Evolutionary conservation across 2,113 vertebrate species (phyloP).

Genomic region (Corvus cornix): DNA sequence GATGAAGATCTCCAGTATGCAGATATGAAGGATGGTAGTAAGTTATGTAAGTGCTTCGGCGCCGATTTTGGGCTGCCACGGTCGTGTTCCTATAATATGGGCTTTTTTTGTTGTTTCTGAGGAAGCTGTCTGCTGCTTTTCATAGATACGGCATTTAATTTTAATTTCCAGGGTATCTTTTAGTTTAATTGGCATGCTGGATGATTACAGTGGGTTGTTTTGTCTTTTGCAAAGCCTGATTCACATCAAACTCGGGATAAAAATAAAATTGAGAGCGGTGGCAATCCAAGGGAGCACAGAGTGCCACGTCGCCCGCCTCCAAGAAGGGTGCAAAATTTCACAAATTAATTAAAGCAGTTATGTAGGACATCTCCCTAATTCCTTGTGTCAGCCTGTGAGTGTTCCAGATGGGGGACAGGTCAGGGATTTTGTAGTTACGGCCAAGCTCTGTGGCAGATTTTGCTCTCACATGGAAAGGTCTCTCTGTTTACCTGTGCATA

Average conservation of each 20-base stretch:
- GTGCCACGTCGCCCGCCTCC: background rate
- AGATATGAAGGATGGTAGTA: conserved; percentile 39
- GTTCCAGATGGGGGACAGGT: background rate
- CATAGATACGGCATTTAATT: conserved; percentile 65
- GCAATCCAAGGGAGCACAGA: background rate
- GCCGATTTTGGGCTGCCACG: conserved; percentile 4
- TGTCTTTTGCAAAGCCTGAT: conserved; percentile 63
- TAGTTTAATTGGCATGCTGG: conserved; percentile 61
- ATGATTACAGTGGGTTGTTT: conserved; percentile 48
- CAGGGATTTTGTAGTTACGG: background rate
- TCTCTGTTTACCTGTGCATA: background rate
- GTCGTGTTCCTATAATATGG: background rate
- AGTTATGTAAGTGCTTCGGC: conserved; percentile 12
- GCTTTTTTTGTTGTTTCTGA: conserved; percentile 50
- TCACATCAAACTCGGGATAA: conserved; percentile 45
- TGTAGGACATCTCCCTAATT: background rate
- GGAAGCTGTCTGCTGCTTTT: conserved; percentile 64
- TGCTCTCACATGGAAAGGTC: background rate
- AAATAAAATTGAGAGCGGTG: conserved; percentile 46
- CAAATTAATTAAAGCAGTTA: background rate
- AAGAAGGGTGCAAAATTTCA: background rate
- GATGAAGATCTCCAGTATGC: conserved; percentile 45
- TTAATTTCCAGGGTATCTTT: conserved; percentile 71
- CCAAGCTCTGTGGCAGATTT: background rate
- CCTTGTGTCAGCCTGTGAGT: background rate